Evolutionary conservation across 1,140 invertebrate genomes (phyloP).

Genomic region (Liolophura sinensis): DNA sequence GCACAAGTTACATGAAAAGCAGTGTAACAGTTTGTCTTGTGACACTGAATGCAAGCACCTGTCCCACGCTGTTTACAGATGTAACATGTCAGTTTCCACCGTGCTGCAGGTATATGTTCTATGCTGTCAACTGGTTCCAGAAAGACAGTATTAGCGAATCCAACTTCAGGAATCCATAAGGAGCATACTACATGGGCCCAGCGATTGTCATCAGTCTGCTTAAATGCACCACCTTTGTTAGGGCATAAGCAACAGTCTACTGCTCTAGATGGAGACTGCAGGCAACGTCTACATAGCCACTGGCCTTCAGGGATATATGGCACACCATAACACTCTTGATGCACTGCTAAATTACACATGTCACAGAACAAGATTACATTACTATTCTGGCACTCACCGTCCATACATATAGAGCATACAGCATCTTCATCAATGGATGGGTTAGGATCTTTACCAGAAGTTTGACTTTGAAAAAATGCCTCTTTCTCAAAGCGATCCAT

Average conservation of each 20-base stretch:
- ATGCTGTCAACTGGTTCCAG: slow-evolving; percentile 97
- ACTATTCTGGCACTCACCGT: slow-evolving; percentile 95
- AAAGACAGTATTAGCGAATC: slow-evolving; percentile 89
- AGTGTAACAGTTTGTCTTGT: slow-evolving; percentile 93
- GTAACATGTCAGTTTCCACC: slow-evolving; percentile 94
- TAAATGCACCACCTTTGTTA: slow-evolving; percentile 97
- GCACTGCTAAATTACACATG: slow-evolving; percentile 98
- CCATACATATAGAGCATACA: slow-evolving; percentile 90
- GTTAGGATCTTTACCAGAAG: slow-evolving; percentile 44
- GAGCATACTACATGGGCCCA: slow-evolving; percentile 99
- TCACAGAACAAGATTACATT: slow-evolving; percentile 98
- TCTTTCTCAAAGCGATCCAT: slow-evolving; percentile 98
- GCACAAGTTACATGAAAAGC: slow-evolving; percentile 99
- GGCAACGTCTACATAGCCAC: slow-evolving; percentile 92
- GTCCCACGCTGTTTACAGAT: slow-evolving; percentile 93
- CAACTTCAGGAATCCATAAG: slow-evolving; percentile 97
- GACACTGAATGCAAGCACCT: slow-evolving; percentile 98
- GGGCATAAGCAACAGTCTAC: slow-evolving; percentile 98
- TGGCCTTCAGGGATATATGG: slow-evolving; percentile 99
- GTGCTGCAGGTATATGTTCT: slow-evolving; percentile 89
- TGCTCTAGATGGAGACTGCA: slow-evolving; percentile 92
- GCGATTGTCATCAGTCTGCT: slow-evolving; percentile 92
- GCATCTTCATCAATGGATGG: slow-evolving; percentile 87
- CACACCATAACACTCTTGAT: slow-evolving; percentile 99
- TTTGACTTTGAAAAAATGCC: slow-evolving; percentile 82